These are phyloP conservation scores for Fragum sueziense DNA, from an alignment of 2,888 invertebrate genomes.

Conservation along the genomic window DNA sequence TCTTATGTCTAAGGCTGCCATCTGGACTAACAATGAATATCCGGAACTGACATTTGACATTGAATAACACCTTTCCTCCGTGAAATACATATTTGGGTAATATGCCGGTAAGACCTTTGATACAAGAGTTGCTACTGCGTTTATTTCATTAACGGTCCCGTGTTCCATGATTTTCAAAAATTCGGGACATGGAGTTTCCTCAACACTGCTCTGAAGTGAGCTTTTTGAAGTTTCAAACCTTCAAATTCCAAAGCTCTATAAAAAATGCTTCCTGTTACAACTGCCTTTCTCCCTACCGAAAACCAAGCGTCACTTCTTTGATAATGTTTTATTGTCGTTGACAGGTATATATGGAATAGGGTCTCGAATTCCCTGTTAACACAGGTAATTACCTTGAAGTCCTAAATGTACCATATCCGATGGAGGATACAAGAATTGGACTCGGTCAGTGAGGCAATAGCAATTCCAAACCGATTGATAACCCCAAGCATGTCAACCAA, in stretches of 20 bases:
- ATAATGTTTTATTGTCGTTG: neutral
- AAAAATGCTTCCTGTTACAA: slow-evolving; percentile 30
- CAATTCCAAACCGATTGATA: neutral
- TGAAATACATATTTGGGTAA: slow-evolving; percentile 24
- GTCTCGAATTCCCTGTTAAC: neutral
- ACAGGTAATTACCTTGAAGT: neutral
- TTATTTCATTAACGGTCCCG: slow-evolving; percentile 42
- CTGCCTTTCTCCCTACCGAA: slow-evolving; percentile 1
- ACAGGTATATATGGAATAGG: neutral
- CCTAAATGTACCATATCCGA: neutral
- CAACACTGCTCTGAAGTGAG: slow-evolving; percentile 17
- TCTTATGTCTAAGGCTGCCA: slow-evolving; percentile 46
- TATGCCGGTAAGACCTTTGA: slow-evolving; percentile 42
- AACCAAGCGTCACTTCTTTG: slow-evolving; percentile 36
- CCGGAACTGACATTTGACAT: neutral
- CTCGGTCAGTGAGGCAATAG: too few relatives aligned
- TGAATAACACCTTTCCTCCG: slow-evolving; percentile 46
- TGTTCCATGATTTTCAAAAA: slow-evolving; percentile 28
- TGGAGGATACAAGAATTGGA: neutral
- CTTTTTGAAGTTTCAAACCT: slow-evolving; percentile 25
- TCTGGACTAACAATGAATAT: slow-evolving; percentile 56
- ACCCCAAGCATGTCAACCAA: neutral
- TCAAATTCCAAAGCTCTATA: slow-evolving; percentile 24
- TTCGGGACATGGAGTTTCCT: neutral
- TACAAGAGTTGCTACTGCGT: slow-evolving; percentile 47